These are phyloP conservation scores for Prionace glauca DNA, from an alignment of 2,797 vertebrate species.

Conservation along the genomic window DNA sequence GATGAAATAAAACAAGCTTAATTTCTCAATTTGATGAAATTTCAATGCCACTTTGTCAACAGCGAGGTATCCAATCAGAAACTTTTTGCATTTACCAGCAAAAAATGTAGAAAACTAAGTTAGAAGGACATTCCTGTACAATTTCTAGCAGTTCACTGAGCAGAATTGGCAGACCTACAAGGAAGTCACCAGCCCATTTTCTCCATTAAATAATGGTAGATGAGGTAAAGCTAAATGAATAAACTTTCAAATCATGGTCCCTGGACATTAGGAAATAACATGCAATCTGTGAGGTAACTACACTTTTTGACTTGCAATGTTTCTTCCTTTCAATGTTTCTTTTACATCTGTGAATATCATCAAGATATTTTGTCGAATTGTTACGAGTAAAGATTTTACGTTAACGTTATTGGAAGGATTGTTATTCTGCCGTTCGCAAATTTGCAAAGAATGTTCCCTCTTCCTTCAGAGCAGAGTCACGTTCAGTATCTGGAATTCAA, in stretches of 20 bases:
- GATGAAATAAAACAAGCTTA: not conserved
- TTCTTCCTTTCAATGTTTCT: too few relatives aligned
- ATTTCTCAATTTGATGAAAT: not conserved
- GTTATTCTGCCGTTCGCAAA: too few relatives aligned
- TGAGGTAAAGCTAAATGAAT: not conserved
- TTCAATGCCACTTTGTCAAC: not conserved
- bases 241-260: not conserved
- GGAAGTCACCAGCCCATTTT: slow-evolving; percentile 1
- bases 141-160: not conserved
- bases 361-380: too few relatives aligned
- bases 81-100: not conserved
- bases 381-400: too few relatives aligned
- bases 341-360: too few relatives aligned
- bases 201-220: not conserved
- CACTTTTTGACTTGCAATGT: not conserved
- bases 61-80: not conserved
- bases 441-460: too few relatives aligned
- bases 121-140: not conserved
- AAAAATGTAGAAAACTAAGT: not conserved
- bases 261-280: not conserved
- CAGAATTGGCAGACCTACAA: not conserved
- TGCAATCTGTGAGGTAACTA: not conserved
- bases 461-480: too few relatives aligned
- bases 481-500: too few relatives aligned
- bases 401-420: too few relatives aligned